phyloP scores from a whole-genome alignment of 2,113 vertebrate genomes.

The Cranoglanis bouderius region DNA sequence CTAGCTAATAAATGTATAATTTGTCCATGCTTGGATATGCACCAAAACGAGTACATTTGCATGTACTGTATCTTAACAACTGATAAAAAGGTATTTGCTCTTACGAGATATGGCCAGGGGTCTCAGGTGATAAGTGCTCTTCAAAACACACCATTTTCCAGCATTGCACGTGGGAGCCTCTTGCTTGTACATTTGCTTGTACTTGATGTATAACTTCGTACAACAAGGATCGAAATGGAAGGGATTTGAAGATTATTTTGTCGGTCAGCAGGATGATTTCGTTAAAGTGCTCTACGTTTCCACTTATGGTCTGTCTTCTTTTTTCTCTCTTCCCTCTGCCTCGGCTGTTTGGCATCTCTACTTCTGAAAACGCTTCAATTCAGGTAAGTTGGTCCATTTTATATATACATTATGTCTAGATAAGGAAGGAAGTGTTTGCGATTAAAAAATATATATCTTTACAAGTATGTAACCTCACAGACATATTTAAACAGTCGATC shows the following conservation, averaged over 20 bases:
- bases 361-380: background rate
- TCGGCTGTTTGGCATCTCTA: background rate
- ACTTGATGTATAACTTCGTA: background rate
- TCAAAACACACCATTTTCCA: background rate
- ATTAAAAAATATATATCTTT: background rate
- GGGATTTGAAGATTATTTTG: slow-evolving; percentile 11
- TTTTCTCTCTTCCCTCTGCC: slow-evolving; percentile 9
- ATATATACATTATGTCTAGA: background rate
- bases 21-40: no score
- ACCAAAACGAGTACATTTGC: background rate
- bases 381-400: slow-evolving; percentile 17
- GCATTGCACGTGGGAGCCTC: background rate
- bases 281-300: slow-evolving; percentile 1
- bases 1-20: background rate
- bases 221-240: slow-evolving; percentile 15
- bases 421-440: background rate
- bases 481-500: background rate
- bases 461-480: background rate
- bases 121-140: slow-evolving; percentile 9
- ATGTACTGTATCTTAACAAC: background rate
- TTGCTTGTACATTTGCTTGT: background rate
- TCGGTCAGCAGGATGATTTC: slow-evolving; percentile 10
- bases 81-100: background rate
- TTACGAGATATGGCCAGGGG: background rate
- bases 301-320: slow-evolving; percentile 15